These are phyloP conservation scores for Gisinianus flammeolus DNA, from an alignment of 2,888 invertebrate species.

Conservation along the genomic window DNA sequence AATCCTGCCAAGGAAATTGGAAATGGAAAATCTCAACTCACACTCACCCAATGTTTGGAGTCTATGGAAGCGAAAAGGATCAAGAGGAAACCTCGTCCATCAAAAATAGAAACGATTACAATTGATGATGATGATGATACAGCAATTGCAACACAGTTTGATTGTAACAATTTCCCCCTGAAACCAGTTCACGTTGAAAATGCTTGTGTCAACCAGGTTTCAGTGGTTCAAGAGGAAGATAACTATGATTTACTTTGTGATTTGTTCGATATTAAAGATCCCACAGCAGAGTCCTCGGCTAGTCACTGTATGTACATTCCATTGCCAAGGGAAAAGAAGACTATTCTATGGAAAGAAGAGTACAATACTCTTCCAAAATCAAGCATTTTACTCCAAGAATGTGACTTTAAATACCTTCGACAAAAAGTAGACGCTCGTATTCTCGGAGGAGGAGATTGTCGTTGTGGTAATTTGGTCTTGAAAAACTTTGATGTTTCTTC, in stretches of 20 bases:
- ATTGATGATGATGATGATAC: slow-evolving; percentile 29
- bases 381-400: background rate
- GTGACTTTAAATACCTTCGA: background rate
- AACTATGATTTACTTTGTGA: slow-evolving; percentile 18
- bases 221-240: background rate
- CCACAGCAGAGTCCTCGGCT: background rate
- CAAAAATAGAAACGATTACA: slow-evolving; percentile 12
- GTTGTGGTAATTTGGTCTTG: slow-evolving; percentile 21
- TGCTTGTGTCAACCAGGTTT: background rate
- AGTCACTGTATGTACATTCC: slow-evolving; percentile 28
- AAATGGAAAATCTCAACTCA: background rate
- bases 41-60: slow-evolving; percentile 25
- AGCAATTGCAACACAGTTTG: background rate
- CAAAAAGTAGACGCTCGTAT: slow-evolving; percentile 19
- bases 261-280: slow-evolving; percentile 20
- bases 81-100: background rate
- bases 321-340: background rate
- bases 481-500: background rate
- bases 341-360: slow-evolving; percentile 14
- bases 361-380: background rate
- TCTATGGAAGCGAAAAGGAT: slow-evolving; percentile 22
- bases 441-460: slow-evolving; percentile 2
- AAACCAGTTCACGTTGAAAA: background rate
- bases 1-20: background rate
- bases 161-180: background rate